phyloP scores from a whole-genome alignment of 2,888 invertebrate genomes.

The Drosophila bunnanda region DNA sequence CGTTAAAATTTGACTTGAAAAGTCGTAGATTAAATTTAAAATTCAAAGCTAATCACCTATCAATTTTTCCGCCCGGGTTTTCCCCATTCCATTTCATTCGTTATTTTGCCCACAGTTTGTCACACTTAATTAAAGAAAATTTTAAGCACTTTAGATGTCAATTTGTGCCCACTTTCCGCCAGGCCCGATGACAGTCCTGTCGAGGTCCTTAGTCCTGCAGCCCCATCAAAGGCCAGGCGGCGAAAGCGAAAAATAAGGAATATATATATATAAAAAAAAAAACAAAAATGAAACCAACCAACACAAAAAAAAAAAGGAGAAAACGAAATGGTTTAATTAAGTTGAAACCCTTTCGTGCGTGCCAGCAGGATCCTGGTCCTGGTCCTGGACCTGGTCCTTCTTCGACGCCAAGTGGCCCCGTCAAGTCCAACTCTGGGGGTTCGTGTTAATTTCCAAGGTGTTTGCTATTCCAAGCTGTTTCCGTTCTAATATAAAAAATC shows the following conservation, averaged over 20 bases:
- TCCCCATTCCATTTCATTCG: background rate
- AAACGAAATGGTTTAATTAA: conserved; percentile 77
- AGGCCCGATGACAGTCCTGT: conserved; percentile 71
- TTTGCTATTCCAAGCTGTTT: conserved; percentile 75
- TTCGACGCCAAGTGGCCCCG: conserved; percentile 52
- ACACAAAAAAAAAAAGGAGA: conserved; percentile 29
- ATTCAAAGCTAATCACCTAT: background rate
- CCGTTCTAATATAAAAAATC: conserved; percentile 75
- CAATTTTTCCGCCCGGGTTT: background rate
- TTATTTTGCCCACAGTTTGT: conserved; percentile 75
- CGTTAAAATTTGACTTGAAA: background rate
- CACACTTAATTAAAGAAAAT: conserved; percentile 81
- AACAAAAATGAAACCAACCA: conserved; percentile 1
- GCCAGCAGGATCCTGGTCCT: conserved; percentile 41
- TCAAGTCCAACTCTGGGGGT: conserved; percentile 30
- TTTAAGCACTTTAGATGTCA: conserved; percentile 80
- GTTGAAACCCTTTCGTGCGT: conserved; percentile 81
- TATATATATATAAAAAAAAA: background rate
- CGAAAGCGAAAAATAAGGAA: conserved; percentile 21
- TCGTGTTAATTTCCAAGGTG: conserved; percentile 76
- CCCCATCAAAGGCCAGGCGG: conserved; percentile 14
- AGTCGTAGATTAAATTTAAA: too few relatives aligned
- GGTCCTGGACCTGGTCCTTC: conserved; percentile 2
- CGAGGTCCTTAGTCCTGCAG: too few relatives aligned
- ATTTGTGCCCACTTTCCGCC: conserved; percentile 74